phyloP scores from a whole-genome alignment of 2,113 vertebrate species.

The Physeter macrocephalus region DNA sequence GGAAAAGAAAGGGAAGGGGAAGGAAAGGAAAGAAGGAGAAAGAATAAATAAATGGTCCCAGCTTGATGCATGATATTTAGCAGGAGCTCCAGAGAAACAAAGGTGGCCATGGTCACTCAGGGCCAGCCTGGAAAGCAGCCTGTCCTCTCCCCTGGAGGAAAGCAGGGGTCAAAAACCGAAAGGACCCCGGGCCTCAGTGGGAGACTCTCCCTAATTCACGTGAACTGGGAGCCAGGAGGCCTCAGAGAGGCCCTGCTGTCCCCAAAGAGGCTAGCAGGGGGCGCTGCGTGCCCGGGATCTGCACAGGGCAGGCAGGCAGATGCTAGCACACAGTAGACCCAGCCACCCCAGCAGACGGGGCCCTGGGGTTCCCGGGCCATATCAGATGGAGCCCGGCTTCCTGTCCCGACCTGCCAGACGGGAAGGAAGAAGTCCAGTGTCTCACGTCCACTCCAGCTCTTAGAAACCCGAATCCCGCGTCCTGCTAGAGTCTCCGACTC shows the following conservation, averaged over 20 bases:
- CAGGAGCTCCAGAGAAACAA: not conserved
- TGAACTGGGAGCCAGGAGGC: not conserved
- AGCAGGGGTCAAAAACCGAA: not conserved
- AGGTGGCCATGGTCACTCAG: not conserved
- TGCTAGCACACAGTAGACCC: accelerated
- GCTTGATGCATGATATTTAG: not conserved
- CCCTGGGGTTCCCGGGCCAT: not conserved
- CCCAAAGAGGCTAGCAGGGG: not conserved
- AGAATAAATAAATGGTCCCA: no score
- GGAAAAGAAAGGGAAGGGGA: not conserved
- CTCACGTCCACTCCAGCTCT: not conserved
- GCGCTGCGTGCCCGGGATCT: not conserved
- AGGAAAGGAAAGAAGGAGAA: accelerated
- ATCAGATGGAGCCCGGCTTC: not conserved
- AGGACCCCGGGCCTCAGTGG: not conserved
- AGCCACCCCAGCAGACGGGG: not conserved
- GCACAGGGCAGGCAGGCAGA: accelerated
- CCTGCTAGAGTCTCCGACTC: not conserved
- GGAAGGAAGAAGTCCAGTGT: not conserved
- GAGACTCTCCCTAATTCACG: not conserved
- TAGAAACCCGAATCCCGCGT: not conserved
- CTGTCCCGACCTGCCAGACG: not conserved
- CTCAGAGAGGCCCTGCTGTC: not conserved
- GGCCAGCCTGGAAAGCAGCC: no score
- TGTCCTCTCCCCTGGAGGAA: not conserved